Evolutionary conservation across 2,888 invertebrate species (phyloP), one percentile per base, ranked within the genome.

Genomic region (Stenodema calcarata): DNA sequence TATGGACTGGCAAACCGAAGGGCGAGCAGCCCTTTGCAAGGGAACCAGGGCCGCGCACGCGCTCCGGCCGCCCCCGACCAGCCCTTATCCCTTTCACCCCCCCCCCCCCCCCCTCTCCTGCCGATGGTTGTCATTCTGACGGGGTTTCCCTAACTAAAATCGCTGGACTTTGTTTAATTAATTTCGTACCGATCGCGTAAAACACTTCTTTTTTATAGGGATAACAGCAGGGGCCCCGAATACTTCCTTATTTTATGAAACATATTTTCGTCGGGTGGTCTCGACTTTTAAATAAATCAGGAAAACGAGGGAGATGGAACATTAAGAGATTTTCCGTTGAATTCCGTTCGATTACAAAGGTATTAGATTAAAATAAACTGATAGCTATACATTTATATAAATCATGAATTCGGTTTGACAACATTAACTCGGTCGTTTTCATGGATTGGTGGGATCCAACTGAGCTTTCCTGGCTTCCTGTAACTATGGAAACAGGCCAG

Each of bases 11-110:
- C n/a, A 30, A 47, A 44, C 62, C 69, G 50, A 28, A 70, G 84
- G 84, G 84, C 84, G 73, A 70, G 70, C 80, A 80, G 28, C 80
- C 80, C 80, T 80, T 54, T 47, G 80, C 80, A 80, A 35, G 54
- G 18, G 54, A 28, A 28, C 50, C 73, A 44, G 18, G 47, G 47
- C 16, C 27, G 73, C 73, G 84, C 84, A 70, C 47, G 84, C 84
- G 75, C 28, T 11, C 54, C 2, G 30, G 23, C 54, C 23, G 23
- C 82, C 82, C 69, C 35, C 35, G 12, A 35, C 30, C 69, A 80
- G 47, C 80, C 50, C 50, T 28, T 28, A 54, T 4, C n/a, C n/a
- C 18, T 73, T 35, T 9, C 73, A 11, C 14, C 73, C 73, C 73
- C 27, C 30, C 35, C 18, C 35, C 73, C 12, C 35, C 73, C 14